phyloP scores from a whole-genome alignment of 2,797 vertebrate genomes.

The Eidolon dupreanum region DNA sequence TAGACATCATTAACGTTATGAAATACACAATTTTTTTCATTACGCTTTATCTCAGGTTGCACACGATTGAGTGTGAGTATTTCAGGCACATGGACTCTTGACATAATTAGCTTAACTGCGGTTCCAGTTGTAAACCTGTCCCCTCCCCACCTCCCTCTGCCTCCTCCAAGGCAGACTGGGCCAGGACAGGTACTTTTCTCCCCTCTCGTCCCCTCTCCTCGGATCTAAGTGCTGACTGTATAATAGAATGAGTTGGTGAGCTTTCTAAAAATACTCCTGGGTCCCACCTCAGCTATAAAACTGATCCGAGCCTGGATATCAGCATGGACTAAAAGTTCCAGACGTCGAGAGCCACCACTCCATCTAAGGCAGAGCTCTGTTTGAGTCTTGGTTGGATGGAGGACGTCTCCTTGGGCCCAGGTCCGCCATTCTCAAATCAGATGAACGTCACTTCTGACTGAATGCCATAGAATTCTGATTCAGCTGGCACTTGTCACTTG shows the following conservation, averaged over 20 bases:
- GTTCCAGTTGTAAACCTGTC: background rate
- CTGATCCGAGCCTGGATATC: background rate
- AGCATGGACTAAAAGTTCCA: background rate
- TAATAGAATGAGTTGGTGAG: background rate
- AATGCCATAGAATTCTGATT: background rate
- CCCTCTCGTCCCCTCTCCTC: background rate
- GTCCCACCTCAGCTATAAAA: background rate
- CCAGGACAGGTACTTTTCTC: background rate
- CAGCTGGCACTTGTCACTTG: background rate
- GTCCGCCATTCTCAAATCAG: background rate
- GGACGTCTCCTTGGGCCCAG: background rate
- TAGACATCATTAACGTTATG: conserved; percentile 48
- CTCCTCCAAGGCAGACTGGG: background rate
- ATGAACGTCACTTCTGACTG: background rate
- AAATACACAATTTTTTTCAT: background rate
- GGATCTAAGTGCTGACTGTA: background rate
- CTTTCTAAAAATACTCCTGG: background rate
- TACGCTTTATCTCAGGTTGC: conserved; percentile 18
- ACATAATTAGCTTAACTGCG: background rate
- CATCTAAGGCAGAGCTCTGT: background rate
- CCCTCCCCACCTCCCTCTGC: background rate
- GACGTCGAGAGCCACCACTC: background rate
- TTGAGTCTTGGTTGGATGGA: background rate
- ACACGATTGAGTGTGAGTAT: background rate
- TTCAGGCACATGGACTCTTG: background rate